A percentile compares a stretch with the other conserved stretches of the same genome.
Evolutionary conservation across 2,113 vertebrate genomes (phyloP).

Genomic region (Lepidothrix coronata): DNA sequence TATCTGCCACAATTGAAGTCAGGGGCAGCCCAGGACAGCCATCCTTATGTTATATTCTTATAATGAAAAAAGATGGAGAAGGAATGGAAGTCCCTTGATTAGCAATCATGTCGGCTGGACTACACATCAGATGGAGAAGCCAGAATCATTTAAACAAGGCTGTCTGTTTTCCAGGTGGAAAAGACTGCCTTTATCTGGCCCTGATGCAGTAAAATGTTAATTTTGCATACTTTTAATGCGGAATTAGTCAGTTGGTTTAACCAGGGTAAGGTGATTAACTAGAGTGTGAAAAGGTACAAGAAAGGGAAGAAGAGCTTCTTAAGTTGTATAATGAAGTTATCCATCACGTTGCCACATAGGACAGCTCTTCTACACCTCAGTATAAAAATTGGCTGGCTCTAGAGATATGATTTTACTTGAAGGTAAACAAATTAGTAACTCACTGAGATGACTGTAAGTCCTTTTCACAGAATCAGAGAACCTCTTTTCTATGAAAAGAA

Average conservation of each 20-base stretch:
- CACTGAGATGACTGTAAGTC: not conserved
- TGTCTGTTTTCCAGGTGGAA: not conserved
- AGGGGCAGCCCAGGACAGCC: not conserved
- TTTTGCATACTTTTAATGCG: not conserved
- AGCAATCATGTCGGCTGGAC: not conserved
- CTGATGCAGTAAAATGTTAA: not conserved
- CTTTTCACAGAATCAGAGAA: not conserved
- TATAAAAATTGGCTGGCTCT: slow-evolving; percentile 21
- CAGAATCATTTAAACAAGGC: not conserved
- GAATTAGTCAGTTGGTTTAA: not conserved
- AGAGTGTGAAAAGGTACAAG: slow-evolving; percentile 48
- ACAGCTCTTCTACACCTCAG: not conserved
- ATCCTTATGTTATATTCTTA: not conserved
- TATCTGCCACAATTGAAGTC: not conserved
- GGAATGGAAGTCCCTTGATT: not conserved
- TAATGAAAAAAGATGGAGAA: not conserved
- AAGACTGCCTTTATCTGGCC: not conserved
- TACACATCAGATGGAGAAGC: not conserved
- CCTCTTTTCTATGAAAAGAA: not conserved
- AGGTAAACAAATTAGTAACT: slow-evolving; percentile 58
- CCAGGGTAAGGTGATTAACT: slow-evolving; percentile 22
- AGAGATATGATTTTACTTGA: slow-evolving; percentile 37
- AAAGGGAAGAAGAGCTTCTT: slow-evolving; percentile 49
- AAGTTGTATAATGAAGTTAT: slow-evolving; percentile 48
- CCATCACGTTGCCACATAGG: slow-evolving; percentile 22